Conservation (phyloP, 2,113 vertebrate genomes). For the Coreoperca whiteheadi region DNA sequence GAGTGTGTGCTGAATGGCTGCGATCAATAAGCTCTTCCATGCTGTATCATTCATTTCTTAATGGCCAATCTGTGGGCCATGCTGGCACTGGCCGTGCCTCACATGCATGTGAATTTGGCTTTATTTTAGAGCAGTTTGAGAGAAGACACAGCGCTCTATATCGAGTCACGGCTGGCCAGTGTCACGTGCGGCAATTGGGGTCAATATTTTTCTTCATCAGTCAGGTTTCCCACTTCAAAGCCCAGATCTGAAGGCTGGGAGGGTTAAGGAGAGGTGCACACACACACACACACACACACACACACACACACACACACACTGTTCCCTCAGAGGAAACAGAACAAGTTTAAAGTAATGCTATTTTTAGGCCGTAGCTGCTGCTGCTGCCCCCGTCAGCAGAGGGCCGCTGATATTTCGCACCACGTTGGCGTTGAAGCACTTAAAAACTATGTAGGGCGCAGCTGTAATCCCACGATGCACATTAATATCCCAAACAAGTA, state of each 20-base stretch:
- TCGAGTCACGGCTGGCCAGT: background rate
- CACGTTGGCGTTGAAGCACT: slow-evolving; percentile 48
- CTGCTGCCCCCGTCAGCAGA: slow-evolving; percentile 37
- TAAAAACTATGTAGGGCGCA: slow-evolving; percentile 64
- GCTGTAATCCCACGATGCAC: slow-evolving; percentile 48
- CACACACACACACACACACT: slow-evolving; percentile 13
- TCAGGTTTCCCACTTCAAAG: slow-evolving; percentile 71
- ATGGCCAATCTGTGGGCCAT: background rate
- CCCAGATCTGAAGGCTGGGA: slow-evolving; percentile 55
- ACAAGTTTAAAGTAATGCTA: slow-evolving; percentile 68
- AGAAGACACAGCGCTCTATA: background rate
- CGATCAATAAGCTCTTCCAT: slow-evolving; percentile 60
- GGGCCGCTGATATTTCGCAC: slow-evolving; percentile 63
- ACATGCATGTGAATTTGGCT: slow-evolving; percentile 14
- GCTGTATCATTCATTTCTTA: slow-evolving; percentile 52
- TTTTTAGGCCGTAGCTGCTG: slow-evolving; percentile 67
- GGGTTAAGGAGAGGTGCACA: slow-evolving; percentile 64
- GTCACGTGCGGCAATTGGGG: slow-evolving; percentile 40
- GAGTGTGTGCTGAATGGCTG: slow-evolving; percentile 66
- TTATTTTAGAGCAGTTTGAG: background rate
- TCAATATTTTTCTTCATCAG: slow-evolving; percentile 48
- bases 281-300: too few relatives aligned
- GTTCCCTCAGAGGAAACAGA: slow-evolving; percentile 53
- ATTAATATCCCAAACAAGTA: slow-evolving; percentile 47
- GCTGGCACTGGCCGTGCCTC: background rate